A percentile compares a stretch with the other conserved stretches of the same genome.
phyloP scores from a whole-genome alignment of 2,888 invertebrate genomes.

The Shargacucullia verbasci region DNA sequence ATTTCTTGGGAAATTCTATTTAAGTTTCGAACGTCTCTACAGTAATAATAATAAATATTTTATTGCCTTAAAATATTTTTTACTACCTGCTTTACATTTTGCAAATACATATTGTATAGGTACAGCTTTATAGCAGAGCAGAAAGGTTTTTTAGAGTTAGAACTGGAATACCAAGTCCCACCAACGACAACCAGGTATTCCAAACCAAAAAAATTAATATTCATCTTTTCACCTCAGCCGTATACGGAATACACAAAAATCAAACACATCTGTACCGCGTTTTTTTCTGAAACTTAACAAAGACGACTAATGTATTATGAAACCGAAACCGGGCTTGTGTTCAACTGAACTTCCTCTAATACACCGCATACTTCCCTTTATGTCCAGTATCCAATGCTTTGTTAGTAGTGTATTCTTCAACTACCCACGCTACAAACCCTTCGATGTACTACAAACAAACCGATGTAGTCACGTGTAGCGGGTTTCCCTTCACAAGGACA shows the following conservation, averaged over 20 bases:
- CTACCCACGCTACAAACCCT: constrained; percentile 16
- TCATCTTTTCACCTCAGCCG: constrained; percentile 43
- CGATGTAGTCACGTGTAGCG: constrained; percentile 47
- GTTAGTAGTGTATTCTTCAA: constrained; percentile 2
- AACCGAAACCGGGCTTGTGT: constrained; percentile 59
- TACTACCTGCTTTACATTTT: too few species aligned
- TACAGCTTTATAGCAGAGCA: too few species aligned
- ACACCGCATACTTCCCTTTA: constrained; percentile 6
- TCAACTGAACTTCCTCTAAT: constrained; percentile 64
- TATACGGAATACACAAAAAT: constrained; percentile 49
- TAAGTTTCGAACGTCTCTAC: too few species aligned
- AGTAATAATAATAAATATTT: too few species aligned
- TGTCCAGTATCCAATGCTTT: constrained; percentile 30
- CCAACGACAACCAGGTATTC: constrained; percentile 26
- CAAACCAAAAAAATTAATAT: constrained; percentile 37
- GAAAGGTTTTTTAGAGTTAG: background rate
- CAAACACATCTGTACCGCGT: constrained; percentile 54
- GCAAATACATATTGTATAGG: too few species aligned
- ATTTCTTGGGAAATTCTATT: too few species aligned
- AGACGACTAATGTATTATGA: constrained; percentile 62
- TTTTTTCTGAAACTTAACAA: constrained; percentile 56
- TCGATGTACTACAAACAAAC: constrained; percentile 60
- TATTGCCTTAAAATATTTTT: too few species aligned
- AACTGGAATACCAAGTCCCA: background rate
- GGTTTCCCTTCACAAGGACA: constrained; percentile 74